Evolutionary conservation across 53 echinoderm and acorn worm species (phyloP), one percentile per base, ranked within the genome.

Genomic region (Zoroaster sp.): DNA sequence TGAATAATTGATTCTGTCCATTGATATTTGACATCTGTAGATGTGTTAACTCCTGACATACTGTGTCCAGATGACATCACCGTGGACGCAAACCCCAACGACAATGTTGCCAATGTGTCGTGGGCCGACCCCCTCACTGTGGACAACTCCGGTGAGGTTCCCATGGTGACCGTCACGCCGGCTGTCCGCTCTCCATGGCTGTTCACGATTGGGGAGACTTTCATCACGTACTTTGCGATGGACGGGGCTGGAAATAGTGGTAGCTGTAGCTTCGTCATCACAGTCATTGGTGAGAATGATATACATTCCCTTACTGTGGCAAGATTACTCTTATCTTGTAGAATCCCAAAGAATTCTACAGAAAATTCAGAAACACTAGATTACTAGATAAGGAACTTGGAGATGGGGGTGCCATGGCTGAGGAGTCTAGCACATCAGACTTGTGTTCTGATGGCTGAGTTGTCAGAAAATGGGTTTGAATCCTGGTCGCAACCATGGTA

Each of bases 111-210:
- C 17, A 76, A 79, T 40, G 93, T 98, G 1, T 59, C 72, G 0
- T 98, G 98, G 98, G 21, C 42, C 2, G 66, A 91, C 42, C 98
- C 98, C 0, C 21, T 52, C 30, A 88, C 82, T 34, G 14, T 66
- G 0, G 98, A 98, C 51, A 94, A 96, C 51, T 93, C 95, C 0
- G 94, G 94, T 12, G 87, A 93, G 6, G 23, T 83, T 15, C 94
- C 95, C 0, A 31, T 51, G 6, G 59, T 96, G 31, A 93, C 66
- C 38, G 94, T 96, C 33, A 43, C 67, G 6, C 95, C 95, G 0
- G 87, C 89, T 28, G 89, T 98, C 7, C 36, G 67, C 0, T 86
- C 98, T 2, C 95, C 95, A 2, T 94, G 94, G 94, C 33, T 74
- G 4, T 94, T 96, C 44, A 91, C 89, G 21, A 96, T 98, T 14